Evolutionary conservation across 2,797 vertebrate genomes (phyloP).

Genomic region (Sebastes aleutianus): DNA sequence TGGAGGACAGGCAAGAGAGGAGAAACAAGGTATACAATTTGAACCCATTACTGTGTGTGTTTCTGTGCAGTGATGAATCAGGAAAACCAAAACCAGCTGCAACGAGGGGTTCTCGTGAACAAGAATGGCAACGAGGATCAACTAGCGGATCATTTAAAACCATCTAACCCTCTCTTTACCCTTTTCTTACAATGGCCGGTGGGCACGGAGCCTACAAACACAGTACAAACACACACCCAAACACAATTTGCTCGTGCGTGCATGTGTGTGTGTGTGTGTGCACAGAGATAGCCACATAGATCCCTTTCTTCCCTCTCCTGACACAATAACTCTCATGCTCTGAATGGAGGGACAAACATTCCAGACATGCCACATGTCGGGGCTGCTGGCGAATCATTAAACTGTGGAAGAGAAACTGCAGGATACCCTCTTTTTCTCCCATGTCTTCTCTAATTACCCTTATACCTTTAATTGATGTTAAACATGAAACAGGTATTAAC

Average conservation of each 20-base stretch:
- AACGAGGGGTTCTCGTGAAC: slow-evolving; percentile 35
- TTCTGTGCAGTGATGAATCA: slow-evolving; percentile 73
- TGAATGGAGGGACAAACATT: slow-evolving; percentile 84
- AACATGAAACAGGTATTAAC: slow-evolving; percentile 83
- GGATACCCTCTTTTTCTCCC: slow-evolving; percentile 78
- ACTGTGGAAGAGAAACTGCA: slow-evolving; percentile 80
- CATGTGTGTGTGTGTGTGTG: slow-evolving; percentile 32
- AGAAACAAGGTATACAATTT: slow-evolving; percentile 65
- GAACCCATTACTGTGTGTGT: slow-evolving; percentile 63
- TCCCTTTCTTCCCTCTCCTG: slow-evolving; percentile 70
- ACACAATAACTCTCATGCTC: slow-evolving; percentile 82
- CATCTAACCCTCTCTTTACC: slow-evolving; percentile 62
- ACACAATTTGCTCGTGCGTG: slow-evolving; percentile 38
- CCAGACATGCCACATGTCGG: slow-evolving; percentile 84
- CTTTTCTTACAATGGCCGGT: slow-evolving; percentile 51
- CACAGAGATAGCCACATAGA: slow-evolving; percentile 69
- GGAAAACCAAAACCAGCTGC: slow-evolving; percentile 81
- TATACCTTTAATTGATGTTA: slow-evolving; percentile 84
- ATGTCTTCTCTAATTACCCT: slow-evolving; percentile 82
- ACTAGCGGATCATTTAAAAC: slow-evolving; percentile 67
- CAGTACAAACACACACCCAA: slow-evolving; percentile 57
- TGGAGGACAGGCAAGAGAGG: slow-evolving; percentile 52
- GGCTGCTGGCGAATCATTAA: slow-evolving; percentile 86
- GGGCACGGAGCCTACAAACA: slow-evolving; percentile 65
- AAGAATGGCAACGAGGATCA: slow-evolving; percentile 52